phyloP scores from a whole-genome alignment of 2,888 invertebrate genomes.

The Drosophila ustulata region DNA sequence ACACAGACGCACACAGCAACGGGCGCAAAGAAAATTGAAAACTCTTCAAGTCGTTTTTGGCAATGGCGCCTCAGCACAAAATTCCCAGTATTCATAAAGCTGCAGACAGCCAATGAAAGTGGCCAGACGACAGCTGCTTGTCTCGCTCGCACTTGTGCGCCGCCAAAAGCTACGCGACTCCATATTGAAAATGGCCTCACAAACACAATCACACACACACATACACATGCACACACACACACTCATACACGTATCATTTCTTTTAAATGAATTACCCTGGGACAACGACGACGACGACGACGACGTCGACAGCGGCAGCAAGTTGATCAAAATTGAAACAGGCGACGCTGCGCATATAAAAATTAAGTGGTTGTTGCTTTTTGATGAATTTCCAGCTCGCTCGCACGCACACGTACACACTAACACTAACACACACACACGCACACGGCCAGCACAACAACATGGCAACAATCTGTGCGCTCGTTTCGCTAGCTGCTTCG shows the following conservation, averaged over 20 bases:
- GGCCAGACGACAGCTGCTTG: constrained; percentile 35
- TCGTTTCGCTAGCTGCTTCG: constrained; percentile 32
- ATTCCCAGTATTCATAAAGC: constrained; percentile 76
- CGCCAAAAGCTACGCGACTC: constrained; percentile 37
- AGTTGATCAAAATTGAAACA: constrained; percentile 79
- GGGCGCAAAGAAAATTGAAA: constrained; percentile 73
- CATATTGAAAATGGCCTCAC: constrained; percentile 74
- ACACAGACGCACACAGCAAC: constrained; percentile 8
- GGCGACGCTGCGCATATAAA: constrained; percentile 74
- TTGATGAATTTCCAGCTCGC: constrained; percentile 83
- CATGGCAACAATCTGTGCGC: constrained; percentile 82
- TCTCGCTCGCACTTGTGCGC: constrained; percentile 54
- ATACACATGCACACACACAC: constrained; percentile 12
- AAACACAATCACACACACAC: constrained; percentile 22
- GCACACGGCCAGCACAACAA: constrained; percentile 51
- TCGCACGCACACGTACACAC: constrained; percentile 55
- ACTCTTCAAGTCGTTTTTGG: constrained; percentile 75
- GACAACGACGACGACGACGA: constrained; percentile 14
- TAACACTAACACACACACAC: constrained; percentile 2
- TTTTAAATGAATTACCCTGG: constrained; percentile 67
- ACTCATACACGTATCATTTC: constrained; percentile 35
- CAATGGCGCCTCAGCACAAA: constrained; percentile 69
- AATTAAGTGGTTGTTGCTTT: constrained; percentile 77
- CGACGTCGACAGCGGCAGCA: constrained; percentile 32
- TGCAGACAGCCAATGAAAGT: constrained; percentile 53